Evolutionary conservation across 2,888 invertebrate genomes (phyloP), one percentile per base, ranked within the genome.

Genomic region (Mechanitis mazaeus): DNA sequence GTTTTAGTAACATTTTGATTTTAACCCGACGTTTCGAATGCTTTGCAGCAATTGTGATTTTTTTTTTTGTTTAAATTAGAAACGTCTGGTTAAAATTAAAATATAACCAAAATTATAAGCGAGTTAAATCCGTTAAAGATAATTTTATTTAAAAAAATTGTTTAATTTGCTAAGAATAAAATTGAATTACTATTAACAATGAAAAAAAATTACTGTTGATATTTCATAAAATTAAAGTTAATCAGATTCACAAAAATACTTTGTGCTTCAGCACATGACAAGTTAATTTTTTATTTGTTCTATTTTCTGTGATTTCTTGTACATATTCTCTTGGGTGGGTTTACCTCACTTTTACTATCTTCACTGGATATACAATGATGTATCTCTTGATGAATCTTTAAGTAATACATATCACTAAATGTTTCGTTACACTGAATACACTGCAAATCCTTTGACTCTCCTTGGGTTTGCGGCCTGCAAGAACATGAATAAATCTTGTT

Each of bases 311-410:
- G 31, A 31, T 60, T 59, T 3, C 33, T 50, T 50, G 50, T 33
- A 54, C 64, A 68, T n/a, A 67, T 9, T 35, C 56, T 62, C 53
- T 66, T 61, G 12, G 64, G 6, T 2, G 56, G 45, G 7, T 66
- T 55, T 0, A 33, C 54, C 0, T 59, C 59, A 5, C 59, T 53
- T 20, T 60, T 55, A 50, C 61, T 55, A 45, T 63, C 62, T 54
- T 70, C 68, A 33, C 56, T 64, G 54, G 64, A 57, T 12, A 56
- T 65, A 6, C 67, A 62, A 65, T 81, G 75, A 45, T 73, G 75
- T 63, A 81, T 76, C 65, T 81, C 83, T 66, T 79, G 59, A 56
- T 82, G 80, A 53, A 85, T 75, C 47, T 75, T 76, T 75, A 84
- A 70, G 59, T 79, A 78, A 60, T 76, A 80, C 12, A 66, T 55